These are phyloP conservation scores for Lates japonicus DNA, from an alignment of 2,797 vertebrate species.

Conservation along the genomic window DNA sequence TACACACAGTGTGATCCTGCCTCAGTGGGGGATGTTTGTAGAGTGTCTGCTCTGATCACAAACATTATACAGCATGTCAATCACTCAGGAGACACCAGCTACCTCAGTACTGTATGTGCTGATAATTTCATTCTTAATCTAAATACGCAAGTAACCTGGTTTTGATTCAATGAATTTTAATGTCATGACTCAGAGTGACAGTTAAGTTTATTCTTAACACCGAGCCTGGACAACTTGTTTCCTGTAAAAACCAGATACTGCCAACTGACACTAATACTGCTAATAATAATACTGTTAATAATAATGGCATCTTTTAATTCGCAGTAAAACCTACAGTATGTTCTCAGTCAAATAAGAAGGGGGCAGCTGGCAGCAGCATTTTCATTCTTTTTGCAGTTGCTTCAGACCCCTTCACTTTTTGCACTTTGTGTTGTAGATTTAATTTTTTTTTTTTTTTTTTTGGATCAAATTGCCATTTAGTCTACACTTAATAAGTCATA, in stretches of 20 bases:
- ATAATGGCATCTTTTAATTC: neutral
- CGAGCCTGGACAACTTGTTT: neutral
- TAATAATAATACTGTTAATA: neutral
- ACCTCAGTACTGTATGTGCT: neutral
- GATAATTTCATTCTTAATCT: neutral
- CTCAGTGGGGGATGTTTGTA: conserved; percentile 31
- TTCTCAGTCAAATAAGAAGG: neutral
- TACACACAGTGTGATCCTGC: conserved; percentile 22
- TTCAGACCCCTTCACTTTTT: neutral
- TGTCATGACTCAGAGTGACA: neutral
- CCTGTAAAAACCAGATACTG: neutral
- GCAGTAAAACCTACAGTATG: too few relatives aligned
- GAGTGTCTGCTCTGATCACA: conserved; percentile 24
- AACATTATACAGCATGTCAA: conserved; percentile 20
- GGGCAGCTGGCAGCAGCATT: neutral
- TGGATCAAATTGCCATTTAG: neutral
- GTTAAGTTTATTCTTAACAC: neutral
- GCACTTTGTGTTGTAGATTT: too few relatives aligned
- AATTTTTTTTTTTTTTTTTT: too few relatives aligned
- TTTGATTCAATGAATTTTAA: neutral
- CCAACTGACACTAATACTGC: neutral
- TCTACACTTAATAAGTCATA: neutral
- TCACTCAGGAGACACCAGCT: neutral
- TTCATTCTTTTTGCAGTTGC: too few relatives aligned
- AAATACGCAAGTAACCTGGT: accelerated